These are phyloP conservation scores for Drosophila setifemur DNA, from an alignment of 1,140 invertebrate species.

Conservation along the genomic window DNA sequence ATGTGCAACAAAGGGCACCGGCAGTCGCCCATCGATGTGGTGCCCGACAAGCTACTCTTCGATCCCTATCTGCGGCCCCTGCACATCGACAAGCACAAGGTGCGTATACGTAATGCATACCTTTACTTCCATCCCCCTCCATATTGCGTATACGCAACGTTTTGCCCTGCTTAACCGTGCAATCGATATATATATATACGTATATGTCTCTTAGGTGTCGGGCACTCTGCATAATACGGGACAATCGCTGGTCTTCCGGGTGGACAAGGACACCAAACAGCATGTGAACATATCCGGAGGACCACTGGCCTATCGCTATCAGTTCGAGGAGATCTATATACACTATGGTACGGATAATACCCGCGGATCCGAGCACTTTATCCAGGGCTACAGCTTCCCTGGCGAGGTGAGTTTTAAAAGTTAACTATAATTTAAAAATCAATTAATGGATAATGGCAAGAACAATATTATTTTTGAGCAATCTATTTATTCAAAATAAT, in stretches of 20 bases:
- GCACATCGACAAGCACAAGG: constrained; percentile 95
- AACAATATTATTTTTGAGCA: no score
- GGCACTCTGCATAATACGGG: constrained; percentile 94
- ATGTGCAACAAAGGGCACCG: constrained; percentile 96
- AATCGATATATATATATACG: no score
- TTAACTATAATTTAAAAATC: no score
- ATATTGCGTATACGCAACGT: background rate
- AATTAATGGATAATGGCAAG: no score
- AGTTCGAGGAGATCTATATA: constrained; percentile 97
- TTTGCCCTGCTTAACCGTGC: no score
- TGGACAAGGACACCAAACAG: constrained; percentile 92
- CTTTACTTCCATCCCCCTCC: background rate
- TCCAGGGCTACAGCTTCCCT: constrained; percentile 96
- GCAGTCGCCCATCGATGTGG: constrained; percentile 97
- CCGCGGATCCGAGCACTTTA: constrained; percentile 95
- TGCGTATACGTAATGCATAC: constrained; percentile 82
- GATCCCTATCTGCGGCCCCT: constrained; percentile 95
- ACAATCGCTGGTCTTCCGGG: constrained; percentile 94
- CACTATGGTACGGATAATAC: constrained; percentile 95
- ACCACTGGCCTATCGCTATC: constrained; percentile 96
- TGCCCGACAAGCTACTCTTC: constrained; percentile 95
- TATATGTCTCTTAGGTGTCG: constrained; percentile 87
- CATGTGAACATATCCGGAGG: constrained; percentile 97
- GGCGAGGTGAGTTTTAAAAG: constrained; percentile 90
- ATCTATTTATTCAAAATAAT: no score